Percentiles rank a stretch among this genome's conserved stretches.
These are phyloP conservation scores for Ectropis crepuscularia DNA, from an alignment of 2,888 invertebrate species.

Conservation along the genomic window DNA sequence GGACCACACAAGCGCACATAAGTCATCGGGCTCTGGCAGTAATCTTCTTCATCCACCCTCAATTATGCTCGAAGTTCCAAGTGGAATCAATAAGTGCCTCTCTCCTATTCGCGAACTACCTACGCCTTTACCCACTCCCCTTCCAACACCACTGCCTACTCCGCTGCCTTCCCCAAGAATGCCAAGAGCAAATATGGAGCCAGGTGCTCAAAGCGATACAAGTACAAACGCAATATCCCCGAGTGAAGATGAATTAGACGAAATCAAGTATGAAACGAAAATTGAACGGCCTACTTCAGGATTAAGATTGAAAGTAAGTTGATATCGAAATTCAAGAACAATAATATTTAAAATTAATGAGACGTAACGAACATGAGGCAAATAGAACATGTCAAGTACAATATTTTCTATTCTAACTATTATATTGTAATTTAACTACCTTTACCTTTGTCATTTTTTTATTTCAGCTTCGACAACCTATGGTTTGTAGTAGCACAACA, in stretches of 20 bases:
- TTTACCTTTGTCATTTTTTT: background rate
- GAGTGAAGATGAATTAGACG: slow-evolving; percentile 78
- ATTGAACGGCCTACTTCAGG: slow-evolving; percentile 65
- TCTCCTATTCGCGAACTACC: slow-evolving; percentile 92
- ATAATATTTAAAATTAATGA: no score
- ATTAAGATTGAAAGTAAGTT: slow-evolving; percentile 68
- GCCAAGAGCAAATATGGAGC: slow-evolving; percentile 72
- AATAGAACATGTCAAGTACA: no score
- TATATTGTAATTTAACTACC: no score
- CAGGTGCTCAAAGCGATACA: slow-evolving; percentile 62
- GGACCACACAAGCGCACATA: slow-evolving; percentile 88
- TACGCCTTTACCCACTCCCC: slow-evolving; percentile 87
- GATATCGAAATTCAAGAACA: no score
- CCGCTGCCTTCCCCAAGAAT: slow-evolving; percentile 83
- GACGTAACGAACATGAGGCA: no score
- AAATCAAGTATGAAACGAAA: slow-evolving; percentile 65
- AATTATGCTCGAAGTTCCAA: slow-evolving; percentile 91
- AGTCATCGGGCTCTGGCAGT: slow-evolving; percentile 82
- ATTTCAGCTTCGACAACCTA: slow-evolving; percentile 83
- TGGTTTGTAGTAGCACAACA: slow-evolving; percentile 59
- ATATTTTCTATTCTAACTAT: no score
- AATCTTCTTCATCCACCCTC: slow-evolving; percentile 89
- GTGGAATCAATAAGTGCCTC: slow-evolving; percentile 90
- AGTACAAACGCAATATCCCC: slow-evolving; percentile 64
- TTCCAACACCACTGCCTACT: slow-evolving; percentile 87